Evolutionary conservation across 2,888 invertebrate genomes (phyloP), one percentile per base, ranked within the genome.

Genomic region (Polietes domitor): DNA sequence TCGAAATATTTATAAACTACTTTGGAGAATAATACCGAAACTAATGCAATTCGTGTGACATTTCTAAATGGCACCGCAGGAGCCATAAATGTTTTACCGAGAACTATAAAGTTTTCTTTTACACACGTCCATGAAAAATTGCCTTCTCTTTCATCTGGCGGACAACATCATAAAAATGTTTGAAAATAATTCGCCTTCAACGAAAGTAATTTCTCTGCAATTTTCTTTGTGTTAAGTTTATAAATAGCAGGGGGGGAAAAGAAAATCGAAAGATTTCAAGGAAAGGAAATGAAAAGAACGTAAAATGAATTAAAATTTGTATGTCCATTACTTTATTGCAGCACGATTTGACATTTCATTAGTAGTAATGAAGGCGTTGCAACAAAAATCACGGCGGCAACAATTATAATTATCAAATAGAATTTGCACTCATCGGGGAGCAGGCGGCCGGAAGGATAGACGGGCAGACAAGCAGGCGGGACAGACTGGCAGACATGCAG

Each of bases 241-340:
- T 37, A 37, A 37, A 37, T 37, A 37, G 9, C 9, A 12, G 1
- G 10, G 53, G 24, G 5, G 7, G 5, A 21, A 55, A 55, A 21
- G 24, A n/a, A n/a, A n/a, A n/a, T n/a, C n/a, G n/a, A n/a, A n/a
- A n/a, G n/a, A n/a, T n/a, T n/a, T n/a, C 21, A 7, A 55, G 12
- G 58, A 58, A 58, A 26, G 26, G 6, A 58, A 26, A n/a, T n/a
- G n/a, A 0, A 9, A 21, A 55, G 26, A 58, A 43, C 24, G 19
- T 68, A 68, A 37, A 68, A 68, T 32, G 7, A 68, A 68, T 68
- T 68, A 41, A 19, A 43, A 68, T 68, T 26, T 15, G 53, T 55
- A 2, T 26, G 58, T 58, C 26, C 58, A 58, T 58, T 58, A 24
- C 26, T 61, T 28, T 28, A 24, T 3, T 61, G 26, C 21, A 61